Base-by-base conservation (phyloP, 2,797 vertebrate genomes). In the Sebastes ruberrimus region DNA sequence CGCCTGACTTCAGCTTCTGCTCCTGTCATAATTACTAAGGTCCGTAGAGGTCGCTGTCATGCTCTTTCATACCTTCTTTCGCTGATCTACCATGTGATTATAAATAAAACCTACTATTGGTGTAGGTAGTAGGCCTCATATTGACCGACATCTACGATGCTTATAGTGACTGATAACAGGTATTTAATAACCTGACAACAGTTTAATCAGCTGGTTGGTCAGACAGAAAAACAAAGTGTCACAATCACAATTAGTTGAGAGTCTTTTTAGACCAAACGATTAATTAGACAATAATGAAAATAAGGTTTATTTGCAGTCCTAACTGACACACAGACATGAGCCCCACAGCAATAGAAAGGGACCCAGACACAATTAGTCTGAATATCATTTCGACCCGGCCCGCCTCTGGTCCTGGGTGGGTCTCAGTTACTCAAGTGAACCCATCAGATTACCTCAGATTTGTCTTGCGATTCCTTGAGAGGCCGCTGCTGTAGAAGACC, bases 1-100 rank as follows among this genome's bases (percentile, higher is more conserved):
- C 38, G 13, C 38, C 38, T 42, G 38, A 42, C 38, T 42, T 42
- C 38, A 42, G 38, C 5, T 42, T 42, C 38, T 42, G 38, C 38
- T 42, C 5, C 38, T 3, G 14, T 42, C 38, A 42, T 42, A 42
- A 42, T 42, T 16, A 42, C 38, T 16, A 42, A 1, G 0, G 38
- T 42, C 38, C 14, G 5, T 42, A 6, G 38, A 42, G 0, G 38
- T 42, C 38, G 2, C 13, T 42, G 13, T 42, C 13, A 42, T 42
- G 38, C 38, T 42, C 38, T 42, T 42, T 42, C 6, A 16, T 16
- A 14, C 13, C 0, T 42, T 42, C 0, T 42, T 42, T 0, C 14
- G 6, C 0, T 46, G 42, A 46, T 46, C 42, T 18, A 46, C 42
- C 42, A 0, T 46, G 16, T 46, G 0, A 46, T 18, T 46, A 46